Base-by-base conservation (phyloP, 2,797 vertebrate genomes). In the Peromyscus eremicus region DNA sequence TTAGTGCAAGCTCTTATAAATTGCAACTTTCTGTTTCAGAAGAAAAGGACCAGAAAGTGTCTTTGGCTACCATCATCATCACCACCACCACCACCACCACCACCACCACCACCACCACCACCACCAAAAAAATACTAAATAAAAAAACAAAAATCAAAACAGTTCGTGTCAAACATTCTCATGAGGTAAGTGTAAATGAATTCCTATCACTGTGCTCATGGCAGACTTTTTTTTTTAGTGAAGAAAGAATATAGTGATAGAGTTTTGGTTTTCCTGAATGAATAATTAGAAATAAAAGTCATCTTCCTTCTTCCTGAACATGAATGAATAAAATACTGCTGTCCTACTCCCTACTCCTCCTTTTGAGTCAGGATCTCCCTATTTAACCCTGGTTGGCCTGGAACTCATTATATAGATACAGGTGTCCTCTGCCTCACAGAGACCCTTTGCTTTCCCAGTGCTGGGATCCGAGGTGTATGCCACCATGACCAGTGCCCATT, bases 121-220 rank as follows among this genome's bases (percentile, higher is more conserved):
- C 12, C 49, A 52, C 12, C 49, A 49, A 66, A 29, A 66, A 66
- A 66, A 13, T 13, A 34, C 34, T 34, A 70, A n/a, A 62, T 2
- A 6, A 60, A 21, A 21, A 60, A 21, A 60, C 6, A 17, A n/a
- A 17, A n/a, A 70, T 3, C 3, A 37, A 71, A n/a, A 60, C 71
- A 92, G 76, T 55, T 97, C 66, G 97, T 93, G 92, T 93, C 97
- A 96, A 96, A 97, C 87, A 93, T 93, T 98, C 95, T 97, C 96
- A 97, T 97, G 97, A 97, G 83, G 91, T 96, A 96, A 97, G 96
- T 97, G 62, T 95, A 97, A 96, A 94, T 97, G 95, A 93, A 93
- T 96, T 97, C 97, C 96, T 23, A 79, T 57, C 89, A n/a, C 70
- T 64, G 68, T 60, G 77, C 83, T 95, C 89, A 46, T 49, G 83